Percentiles rank a stretch among this genome's conserved stretches.
Conservation (phyloP, 2,113 vertebrate species). For the Potamarius usumacintae region DNA sequence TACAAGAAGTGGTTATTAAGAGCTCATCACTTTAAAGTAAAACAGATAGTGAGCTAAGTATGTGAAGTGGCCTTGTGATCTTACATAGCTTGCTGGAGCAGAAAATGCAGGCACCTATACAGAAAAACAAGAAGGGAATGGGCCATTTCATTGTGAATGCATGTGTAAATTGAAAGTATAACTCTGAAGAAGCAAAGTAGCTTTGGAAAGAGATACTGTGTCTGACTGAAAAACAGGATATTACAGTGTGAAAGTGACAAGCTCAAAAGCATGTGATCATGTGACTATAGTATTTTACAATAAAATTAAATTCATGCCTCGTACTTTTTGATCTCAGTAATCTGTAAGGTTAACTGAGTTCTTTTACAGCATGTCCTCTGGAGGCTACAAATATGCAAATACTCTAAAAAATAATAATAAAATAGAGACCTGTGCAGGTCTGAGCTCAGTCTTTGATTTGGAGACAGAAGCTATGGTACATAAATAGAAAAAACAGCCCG, state of each 20-base stretch:
- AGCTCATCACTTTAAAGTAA: background rate
- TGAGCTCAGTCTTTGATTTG: too few relatives aligned
- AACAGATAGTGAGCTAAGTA: background rate
- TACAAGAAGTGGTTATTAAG: background rate
- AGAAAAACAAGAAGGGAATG: background rate
- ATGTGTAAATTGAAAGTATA: background rate
- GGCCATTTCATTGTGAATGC: background rate
- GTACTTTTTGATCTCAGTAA: background rate
- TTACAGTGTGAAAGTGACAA: background rate
- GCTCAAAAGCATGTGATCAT: too few relatives aligned
- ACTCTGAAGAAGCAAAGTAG: background rate
- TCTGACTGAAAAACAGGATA: background rate
- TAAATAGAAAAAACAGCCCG: too few relatives aligned
- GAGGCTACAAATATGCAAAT: background rate
- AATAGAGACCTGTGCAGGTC: background rate
- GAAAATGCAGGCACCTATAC: constrained; percentile 42
- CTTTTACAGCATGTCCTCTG: background rate
- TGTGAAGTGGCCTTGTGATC: background rate
- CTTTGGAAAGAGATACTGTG: background rate
- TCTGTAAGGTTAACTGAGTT: background rate
- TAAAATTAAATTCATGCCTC: background rate
- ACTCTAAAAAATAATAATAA: background rate
- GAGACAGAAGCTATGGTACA: too few relatives aligned
- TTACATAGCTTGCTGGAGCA: constrained; percentile 47
- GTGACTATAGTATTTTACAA: background rate